These are phyloP conservation scores for Entosphenus tridentatus DNA, from an alignment of 2,113 vertebrate species.

Conservation along the genomic window DNA sequence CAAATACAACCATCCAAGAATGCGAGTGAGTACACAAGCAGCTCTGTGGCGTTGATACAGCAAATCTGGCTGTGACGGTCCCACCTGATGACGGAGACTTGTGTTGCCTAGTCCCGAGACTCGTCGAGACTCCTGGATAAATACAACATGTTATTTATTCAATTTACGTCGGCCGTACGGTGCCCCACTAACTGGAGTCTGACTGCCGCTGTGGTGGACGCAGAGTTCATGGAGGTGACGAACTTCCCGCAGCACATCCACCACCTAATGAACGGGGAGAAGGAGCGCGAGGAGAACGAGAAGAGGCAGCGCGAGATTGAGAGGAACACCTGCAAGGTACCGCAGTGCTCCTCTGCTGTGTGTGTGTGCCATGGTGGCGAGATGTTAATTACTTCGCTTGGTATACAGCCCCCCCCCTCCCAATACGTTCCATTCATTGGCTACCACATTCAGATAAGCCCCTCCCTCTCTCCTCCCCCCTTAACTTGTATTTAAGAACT, in stretches of 20 bases:
- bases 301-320: conserved; percentile 90
- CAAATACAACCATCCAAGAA: conserved; percentile 72
- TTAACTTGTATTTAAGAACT: too few species aligned
- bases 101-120: too few species aligned
- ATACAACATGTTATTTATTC: neutral
- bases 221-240: conserved; percentile 60
- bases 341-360: neutral
- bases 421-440: conserved; percentile 7
- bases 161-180: too few species aligned
- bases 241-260: conserved; percentile 88
- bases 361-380: too few species aligned
- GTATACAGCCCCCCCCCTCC: neutral
- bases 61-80: too few species aligned
- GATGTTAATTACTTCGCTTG: too few species aligned
- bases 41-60: neutral
- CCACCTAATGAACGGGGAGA: conserved; percentile 63
- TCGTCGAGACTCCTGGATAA: too few species aligned
- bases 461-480: too few species aligned
- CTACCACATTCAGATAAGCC: neutral
- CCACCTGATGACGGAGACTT: too few species aligned
- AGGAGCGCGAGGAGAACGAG: conserved; percentile 83
- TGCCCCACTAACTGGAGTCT: too few species aligned
- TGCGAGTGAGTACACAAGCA: conserved; percentile 37
- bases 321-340: conserved; percentile 93
- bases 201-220: too few species aligned